Evolutionary conservation across 2,113 vertebrate species (phyloP).

Genomic region (Phrynosoma blainvillii): DNA sequence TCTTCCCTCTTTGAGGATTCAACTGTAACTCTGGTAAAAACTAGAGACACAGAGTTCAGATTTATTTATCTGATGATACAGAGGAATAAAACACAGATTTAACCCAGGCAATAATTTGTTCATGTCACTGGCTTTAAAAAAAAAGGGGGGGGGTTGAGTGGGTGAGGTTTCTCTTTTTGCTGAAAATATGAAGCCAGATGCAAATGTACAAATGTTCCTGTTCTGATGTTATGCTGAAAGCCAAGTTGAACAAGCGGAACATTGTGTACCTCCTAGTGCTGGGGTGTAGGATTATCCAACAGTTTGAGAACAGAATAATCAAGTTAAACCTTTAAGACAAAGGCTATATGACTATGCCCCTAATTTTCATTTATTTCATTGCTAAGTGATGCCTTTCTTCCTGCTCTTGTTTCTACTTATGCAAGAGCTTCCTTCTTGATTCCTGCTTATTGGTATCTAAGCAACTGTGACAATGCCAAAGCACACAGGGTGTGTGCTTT

Average conservation of each 20-base stretch:
- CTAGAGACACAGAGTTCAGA: background rate
- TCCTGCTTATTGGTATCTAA: constrained; percentile 47
- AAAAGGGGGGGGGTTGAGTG: background rate
- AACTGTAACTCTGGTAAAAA: background rate
- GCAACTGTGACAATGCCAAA: constrained; percentile 35
- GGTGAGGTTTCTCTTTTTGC: background rate
- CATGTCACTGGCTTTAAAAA: background rate
- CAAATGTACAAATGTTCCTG: background rate
- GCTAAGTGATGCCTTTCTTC: background rate
- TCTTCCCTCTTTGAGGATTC: background rate
- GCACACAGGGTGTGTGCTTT: background rate
- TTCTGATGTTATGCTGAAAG: constrained; percentile 17
- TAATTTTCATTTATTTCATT: constrained; percentile 33
- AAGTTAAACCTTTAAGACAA: constrained; percentile 24
- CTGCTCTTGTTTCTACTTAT: constrained; percentile 39
- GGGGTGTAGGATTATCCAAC: background rate
- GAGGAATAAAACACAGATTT: constrained; percentile 23
- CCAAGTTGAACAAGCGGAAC: background rate
- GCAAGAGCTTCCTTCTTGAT: constrained; percentile 6
- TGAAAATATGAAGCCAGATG: background rate
- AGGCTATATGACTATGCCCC: constrained; percentile 12
- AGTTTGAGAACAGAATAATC: constrained; percentile 26
- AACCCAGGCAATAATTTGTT: background rate
- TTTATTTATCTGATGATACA: constrained; percentile 21
- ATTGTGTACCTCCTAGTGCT: constrained; percentile 18